Evolutionary conservation across 2,888 invertebrate species (phyloP).

Genomic region (Rhagophthalmus giganteus): DNA sequence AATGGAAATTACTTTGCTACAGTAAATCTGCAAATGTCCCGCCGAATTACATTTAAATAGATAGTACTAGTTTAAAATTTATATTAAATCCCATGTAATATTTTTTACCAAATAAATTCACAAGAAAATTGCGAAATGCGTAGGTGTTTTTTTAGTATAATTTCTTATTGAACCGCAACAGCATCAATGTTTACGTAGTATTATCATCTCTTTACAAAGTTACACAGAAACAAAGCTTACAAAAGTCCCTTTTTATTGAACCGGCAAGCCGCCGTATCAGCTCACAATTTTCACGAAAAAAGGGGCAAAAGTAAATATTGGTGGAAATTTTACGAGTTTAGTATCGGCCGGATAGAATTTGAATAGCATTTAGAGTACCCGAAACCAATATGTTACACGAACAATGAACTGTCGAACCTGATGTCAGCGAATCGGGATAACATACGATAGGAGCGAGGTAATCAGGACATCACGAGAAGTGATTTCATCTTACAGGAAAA

Average conservation of each 20-base stretch:
- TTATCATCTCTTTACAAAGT: too few relatives aligned
- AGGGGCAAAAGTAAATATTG: neutral
- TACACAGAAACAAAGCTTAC: too few relatives aligned
- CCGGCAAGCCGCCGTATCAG: too few relatives aligned
- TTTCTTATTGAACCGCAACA: neutral
- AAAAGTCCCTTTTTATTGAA: too few relatives aligned
- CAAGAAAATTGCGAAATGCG: neutral
- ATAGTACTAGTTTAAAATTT: too few relatives aligned
- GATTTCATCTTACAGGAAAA: slow-evolving; percentile 57
- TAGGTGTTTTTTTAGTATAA: neutral
- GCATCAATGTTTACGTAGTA: too few relatives aligned
- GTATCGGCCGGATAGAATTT: slow-evolving; percentile 16
- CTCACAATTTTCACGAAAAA: too few relatives aligned
- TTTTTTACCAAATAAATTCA: neutral
- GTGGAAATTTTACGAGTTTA: slow-evolving; percentile 1
- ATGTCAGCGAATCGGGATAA: slow-evolving; percentile 55
- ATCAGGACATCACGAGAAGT: slow-evolving; percentile 49
- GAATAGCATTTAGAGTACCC: slow-evolving; percentile 21
- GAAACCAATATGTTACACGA: slow-evolving; percentile 53
- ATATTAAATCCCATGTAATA: neutral
- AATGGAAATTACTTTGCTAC: slow-evolving; percentile 16
- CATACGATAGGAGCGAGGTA: slow-evolving; percentile 52
- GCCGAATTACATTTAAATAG: too few relatives aligned
- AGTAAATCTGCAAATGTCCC: too few relatives aligned
- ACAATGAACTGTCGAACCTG: slow-evolving; percentile 56